These are phyloP conservation scores for Ips nitidus DNA, from an alignment of 1,140 invertebrate genomes.

Conservation along the genomic window DNA sequence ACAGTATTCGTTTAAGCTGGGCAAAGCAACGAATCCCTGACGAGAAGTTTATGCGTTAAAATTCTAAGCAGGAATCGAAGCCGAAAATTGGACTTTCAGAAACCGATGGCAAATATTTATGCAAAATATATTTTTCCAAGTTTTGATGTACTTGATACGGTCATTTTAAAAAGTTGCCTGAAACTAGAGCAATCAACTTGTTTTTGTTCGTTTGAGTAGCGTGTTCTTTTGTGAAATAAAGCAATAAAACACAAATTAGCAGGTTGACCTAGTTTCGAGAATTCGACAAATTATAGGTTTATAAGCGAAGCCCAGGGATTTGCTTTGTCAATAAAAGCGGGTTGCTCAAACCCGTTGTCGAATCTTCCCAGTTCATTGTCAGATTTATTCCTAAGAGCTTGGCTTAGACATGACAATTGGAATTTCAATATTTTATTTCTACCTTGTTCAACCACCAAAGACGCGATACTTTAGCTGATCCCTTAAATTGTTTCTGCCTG, in stretches of 20 bases:
- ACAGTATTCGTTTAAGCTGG: too few species aligned
- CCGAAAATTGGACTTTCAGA: too few species aligned
- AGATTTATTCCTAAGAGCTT: not conserved
- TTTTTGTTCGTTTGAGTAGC: conserved; percentile 1
- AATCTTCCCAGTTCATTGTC: not conserved
- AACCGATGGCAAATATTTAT: too few species aligned
- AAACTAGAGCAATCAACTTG: conserved; percentile 1
- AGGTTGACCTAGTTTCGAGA: conserved; percentile 10
- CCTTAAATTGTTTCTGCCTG: too few species aligned
- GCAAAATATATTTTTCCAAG: too few species aligned
- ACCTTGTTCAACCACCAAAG: not conserved
- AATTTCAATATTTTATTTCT: conserved; percentile 3
- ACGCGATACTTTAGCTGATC: too few species aligned
- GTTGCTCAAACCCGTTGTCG: not conserved
- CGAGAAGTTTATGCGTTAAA: too few species aligned
- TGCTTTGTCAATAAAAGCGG: not conserved
- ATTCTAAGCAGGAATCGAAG: too few species aligned
- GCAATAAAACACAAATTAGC: conserved; percentile 9
- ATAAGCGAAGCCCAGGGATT: not conserved
- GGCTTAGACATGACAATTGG: not conserved
- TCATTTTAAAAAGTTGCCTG: not conserved
- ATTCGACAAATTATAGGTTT: conserved; percentile 1
- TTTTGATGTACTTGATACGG: not conserved
- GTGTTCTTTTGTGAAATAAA: conserved; percentile 6
- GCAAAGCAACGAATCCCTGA: too few species aligned